Base-by-base conservation (phyloP, 2,113 vertebrate species). In the Galemys pyrenaicus region DNA sequence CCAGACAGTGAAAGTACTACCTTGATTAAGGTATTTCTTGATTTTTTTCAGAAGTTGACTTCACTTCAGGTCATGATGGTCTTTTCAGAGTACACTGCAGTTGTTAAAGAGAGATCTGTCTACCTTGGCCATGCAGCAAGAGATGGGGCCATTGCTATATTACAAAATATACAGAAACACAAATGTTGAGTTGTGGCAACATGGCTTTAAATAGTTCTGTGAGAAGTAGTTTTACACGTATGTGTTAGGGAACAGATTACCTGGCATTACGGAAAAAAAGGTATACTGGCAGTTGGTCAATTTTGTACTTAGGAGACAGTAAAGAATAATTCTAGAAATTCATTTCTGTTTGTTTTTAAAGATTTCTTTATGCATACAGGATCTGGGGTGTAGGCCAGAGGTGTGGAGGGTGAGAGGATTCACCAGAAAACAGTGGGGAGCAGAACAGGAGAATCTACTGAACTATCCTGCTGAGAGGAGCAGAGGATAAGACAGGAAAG, bases 211-310 rank as follows among this genome's bases (percentile, higher is more conserved):
- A 44, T 71, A 88, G 67, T 68, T 89, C 16, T 5, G 37, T 79
- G 82, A 91, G 70, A 30, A 91, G 68, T 51, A 91, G 68, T 51
- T 64, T 79, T 79, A 64, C 71, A 11, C 65, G 2, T 67, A 28
- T 56, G 16, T 91, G 35, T 35, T 68, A 85, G 60, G 68, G 93
- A 93, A 44, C n/a, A 65, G 22, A 70, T 84, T 94, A 49, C 51
- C 51, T 88, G 32, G 49, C 17, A 71, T 0, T 83, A 74, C 32
- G 74, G 32, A 67, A 84, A 64, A 19, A 79, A 75, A 2, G 85
- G 26, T 37, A 71, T 51, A 92, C 1, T 30, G 67, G 37, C 32
- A 92, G 7, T 64, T 62, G 60, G 26, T 87, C 49, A 67, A 39
- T 86, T 37, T 90, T 83, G 6, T n/a, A 62, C 11, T 84, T 6